Percentiles rank a stretch among this genome's conserved stretches.
Evolutionary conservation across 2,113 vertebrate species (phyloP).

Genomic region (Myiagra hebetior): DNA sequence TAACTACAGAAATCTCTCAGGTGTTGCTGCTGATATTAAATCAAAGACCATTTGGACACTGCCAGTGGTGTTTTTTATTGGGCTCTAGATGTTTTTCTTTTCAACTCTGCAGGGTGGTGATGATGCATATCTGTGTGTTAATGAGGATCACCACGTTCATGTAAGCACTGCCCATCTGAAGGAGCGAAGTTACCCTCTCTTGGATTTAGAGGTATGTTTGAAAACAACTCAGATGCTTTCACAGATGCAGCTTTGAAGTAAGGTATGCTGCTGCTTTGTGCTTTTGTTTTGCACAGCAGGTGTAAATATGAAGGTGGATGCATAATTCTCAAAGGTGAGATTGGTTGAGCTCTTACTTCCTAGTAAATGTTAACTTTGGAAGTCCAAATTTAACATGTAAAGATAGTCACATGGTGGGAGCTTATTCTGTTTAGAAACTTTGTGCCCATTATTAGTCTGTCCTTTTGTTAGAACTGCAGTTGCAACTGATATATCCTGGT

Average conservation of each 20-base stretch:
- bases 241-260: background rate
- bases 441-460: background rate
- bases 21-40: background rate
- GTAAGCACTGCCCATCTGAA: slow-evolving; percentile 70
- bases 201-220: slow-evolving; percentile 71
- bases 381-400: background rate
- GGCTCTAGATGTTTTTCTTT: background rate
- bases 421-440: background rate
- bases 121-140: slow-evolving; percentile 83
- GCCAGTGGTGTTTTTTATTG: background rate
- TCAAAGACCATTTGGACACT: background rate
- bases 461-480: background rate
- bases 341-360: background rate
- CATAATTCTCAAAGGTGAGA: background rate
- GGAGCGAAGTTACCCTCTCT: slow-evolving; percentile 73
- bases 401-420: accelerated
- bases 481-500: background rate
- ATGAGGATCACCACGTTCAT: slow-evolving; percentile 25
- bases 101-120: slow-evolving; percentile 78
- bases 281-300: background rate
- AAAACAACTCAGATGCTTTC: background rate
- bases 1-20: background rate
- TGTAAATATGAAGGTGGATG: background rate
- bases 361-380: background rate
- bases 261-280: background rate